Base-by-base conservation (phyloP, 2,113 vertebrate genomes). In the Sphaerodactylus townsendi region DNA sequence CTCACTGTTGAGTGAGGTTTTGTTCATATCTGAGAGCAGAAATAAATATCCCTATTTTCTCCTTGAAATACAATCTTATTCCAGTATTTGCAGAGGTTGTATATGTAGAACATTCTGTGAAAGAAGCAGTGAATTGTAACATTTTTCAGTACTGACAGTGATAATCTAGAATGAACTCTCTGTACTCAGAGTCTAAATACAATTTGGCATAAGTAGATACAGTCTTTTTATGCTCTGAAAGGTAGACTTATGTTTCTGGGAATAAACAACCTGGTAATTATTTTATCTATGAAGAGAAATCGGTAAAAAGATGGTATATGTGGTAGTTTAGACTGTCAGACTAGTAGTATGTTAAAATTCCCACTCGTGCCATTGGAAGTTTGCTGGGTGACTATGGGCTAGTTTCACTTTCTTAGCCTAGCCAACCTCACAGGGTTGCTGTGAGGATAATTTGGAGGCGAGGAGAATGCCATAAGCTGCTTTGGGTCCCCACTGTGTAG, bases 191-290 rank as follows among this genome's bases (percentile, higher is more conserved):
- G 35, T 13, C 25, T 23, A 19, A 37, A 48, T 64, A 15, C 28
- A 0, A 7, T 0, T 0, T 65, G 39, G 72, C 19, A 68, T 39
- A 28, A 39, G 44, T 39, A 30, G 7, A 41, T 7, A 5, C 30
- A 39, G 28, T 15, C n/a, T 41, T 48, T 74, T 1, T 76, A 1
- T 62, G 6, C 9, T 62, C 23, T 62, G 59, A 62, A 28, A 62
- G 28, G 28, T 69, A 62, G 5, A 56, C 59, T 33, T 65, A 69
- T 17, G 7, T 81, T 11, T 77, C 33, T 1, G 2, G 4, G 46
- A 30, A 64, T 44, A 64, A 79, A 39, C 71, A 84, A 15, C 14
- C 28, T 77, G 28, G 13, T 77, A 68, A n/a, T 11, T 56, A 6
- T 76, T 50, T 48, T 48, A 35, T 39, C 28, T 77, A 15, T 39